Evolutionary conservation across 2,113 vertebrate genomes (phyloP), one percentile per base, ranked within the genome.

Genomic region (Nibea albiflora): DNA sequence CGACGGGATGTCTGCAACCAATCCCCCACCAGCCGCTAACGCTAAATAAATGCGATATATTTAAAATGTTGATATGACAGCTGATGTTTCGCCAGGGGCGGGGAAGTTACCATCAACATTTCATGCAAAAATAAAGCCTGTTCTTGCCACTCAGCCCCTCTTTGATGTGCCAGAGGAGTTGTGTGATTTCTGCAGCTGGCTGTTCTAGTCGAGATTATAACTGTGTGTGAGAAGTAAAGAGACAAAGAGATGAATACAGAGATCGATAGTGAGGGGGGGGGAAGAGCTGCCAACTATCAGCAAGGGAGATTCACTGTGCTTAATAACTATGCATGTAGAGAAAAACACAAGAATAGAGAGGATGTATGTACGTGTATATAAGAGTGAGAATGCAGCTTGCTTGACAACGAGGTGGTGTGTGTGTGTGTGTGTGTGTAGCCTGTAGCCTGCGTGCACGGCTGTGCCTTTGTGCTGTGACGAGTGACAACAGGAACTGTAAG

Each of bases 1-100:
- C 24, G 16, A 81, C 85, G 89, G 90, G 74, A 89, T 86, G 87
- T 86, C 90, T 81, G 91, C 75, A 39, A 88, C 84, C 87, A 84
- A 84, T 77, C 80, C 81, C 81, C 87, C 63, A 92, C 84, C 62
- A 72, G 64, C 58, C 24, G 35, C 80, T 87, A 84, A 90, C 86
- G 72, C 87, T 76, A 81, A 90, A 92, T 74, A 85, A 87, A 90
- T 79, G 72, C 11, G 72, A 67, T 85, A 54, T 78, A 75, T 92
- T 85, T 90, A 77, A 81, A 90, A 78, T 65, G 75, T 19, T 53
- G 62, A 67, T 63, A 35, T 77, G 76, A 79, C 86, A 87, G 84
- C 68, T 60, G 71, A 85, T 56, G 80, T 49, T 49, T 66, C 44
- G 61, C 49, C 50, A 76, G 3, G 31, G 78, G 58, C 44, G 70